Base-by-base conservation (phyloP, 2,888 invertebrate species). In the Chesias legatella region DNA sequence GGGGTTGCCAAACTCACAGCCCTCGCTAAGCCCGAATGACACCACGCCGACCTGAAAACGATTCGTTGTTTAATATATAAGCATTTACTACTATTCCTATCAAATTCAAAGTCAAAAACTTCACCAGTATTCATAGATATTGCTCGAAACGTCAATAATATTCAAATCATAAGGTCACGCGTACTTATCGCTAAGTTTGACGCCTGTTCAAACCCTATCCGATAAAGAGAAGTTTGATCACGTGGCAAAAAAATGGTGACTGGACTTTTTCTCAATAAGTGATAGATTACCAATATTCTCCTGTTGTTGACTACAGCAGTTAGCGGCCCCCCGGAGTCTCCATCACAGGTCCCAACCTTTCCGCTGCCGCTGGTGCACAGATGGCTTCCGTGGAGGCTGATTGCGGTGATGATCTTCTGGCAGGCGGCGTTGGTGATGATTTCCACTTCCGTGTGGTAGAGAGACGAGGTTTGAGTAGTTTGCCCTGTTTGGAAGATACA, bases 341-440 rank as follows among this genome's bases (percentile, higher is more conserved):
- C 71, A 7, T 63, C 67, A 42, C 77, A 77, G 1, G 67, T 63
- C 8, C 72, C 67, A 6, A 58, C 54, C 0, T 59, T 59, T 1
- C 61, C 63, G 1, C 52, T 48, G 0, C 69, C 67, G 24, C 63
- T 62, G 23, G 67, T 68, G 47, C 75, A 76, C 29, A 76, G 35
- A 38, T 68, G 66, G 28, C 60, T 60, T 9, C 46, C 45, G n/a
- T 63, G 60, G 11, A 73, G 56, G 1, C 48, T 22, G 10, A 56
- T 26, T 0, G 43, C 25, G 2, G 40, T 30, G 44, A 56, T 67
- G 9, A 40, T 47, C 9, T 34, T 25, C 29, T 55, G 53, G 38
- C 75, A 77, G 8, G 52, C 67, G 0, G 57, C 26, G 43, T 77
- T 77, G 37, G 58, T 51, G 33, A 76, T 73, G 7, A 73, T 58